Base-by-base conservation (phyloP, 2,113 vertebrate species). In the Chaenogobius annularis region DNA sequence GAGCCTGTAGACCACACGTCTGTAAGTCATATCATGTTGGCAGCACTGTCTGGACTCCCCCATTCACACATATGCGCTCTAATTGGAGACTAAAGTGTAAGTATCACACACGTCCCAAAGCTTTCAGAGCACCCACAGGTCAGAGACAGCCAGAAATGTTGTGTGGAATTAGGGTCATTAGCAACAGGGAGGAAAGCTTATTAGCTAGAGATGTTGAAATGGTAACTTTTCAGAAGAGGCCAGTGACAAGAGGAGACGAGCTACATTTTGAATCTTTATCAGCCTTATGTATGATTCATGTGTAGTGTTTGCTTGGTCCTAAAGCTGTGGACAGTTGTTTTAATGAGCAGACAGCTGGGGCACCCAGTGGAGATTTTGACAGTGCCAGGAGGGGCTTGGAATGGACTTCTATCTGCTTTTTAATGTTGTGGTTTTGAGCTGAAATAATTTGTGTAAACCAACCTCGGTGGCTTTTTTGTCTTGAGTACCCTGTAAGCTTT, bases 11-110 rank as follows among this genome's bases (percentile, higher is more conserved):
- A 85, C 69, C 72, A 70, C 77, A 83, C 73, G 75, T 69, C 79
- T 77, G 69, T 75, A 80, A 77, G 77, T 88, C 83, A 82, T 85
- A 83, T 90, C 65, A 75, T 54, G 66, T 84, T 87, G 78, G 83
- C 78, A 75, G 77, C 22, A 19, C 22, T 22, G 54, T 79, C 66
- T 84, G 61, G 35, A 63, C 66, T 17, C 26, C 58, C 73, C 48
- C 67, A 17, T 62, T n/a, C 23, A 3, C 46, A 26, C 2, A 22
- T 23, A 63, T 13, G 69, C 67, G 65, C 68, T 78, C 68, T 80
- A 74, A 84, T 79, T 82, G 40, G 37, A 75, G 75, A 48, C 50
- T 71, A 69, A 65, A 40, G 20, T 44, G 44, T 3, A 68, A 22
- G 77, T 22, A 64, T 48, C 20, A 61, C 44, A 0, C 44, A 0